Base-by-base conservation (phyloP, 2,888 invertebrate genomes). In the Macaria notata region DNA sequence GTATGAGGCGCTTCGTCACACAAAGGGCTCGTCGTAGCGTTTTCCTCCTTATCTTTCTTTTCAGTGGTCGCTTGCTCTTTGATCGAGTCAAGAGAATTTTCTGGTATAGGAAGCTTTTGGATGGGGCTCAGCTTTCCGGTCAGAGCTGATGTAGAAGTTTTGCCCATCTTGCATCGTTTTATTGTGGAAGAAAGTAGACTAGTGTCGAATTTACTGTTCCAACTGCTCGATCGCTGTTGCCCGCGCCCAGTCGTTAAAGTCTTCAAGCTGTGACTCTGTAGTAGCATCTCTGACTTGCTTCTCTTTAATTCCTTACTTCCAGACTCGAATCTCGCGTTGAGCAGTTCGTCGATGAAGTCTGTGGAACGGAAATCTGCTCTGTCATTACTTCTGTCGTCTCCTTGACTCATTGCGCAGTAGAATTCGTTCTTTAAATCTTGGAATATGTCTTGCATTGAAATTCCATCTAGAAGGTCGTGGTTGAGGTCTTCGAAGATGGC, bases 401-500 rank as follows among this genome's bases (percentile, higher is more conserved):
- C 79, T 65, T 92, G 91, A 54, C 79, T 78, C 69, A 89, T 84
- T 44, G 81, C 83, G 52, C 88, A 91, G 64, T 94, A 93, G 53
- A 88, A 88, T 68, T 94, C 94, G 61, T 91, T 92, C 73, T 93
- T 94, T 55, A 94, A 87, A 73, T 95, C 95, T 9, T 95, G 95
- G 70, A 96, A 96, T 69, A 96, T 96, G 74, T 97, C 96, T 83
- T 96, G 95, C 94, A 96, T 95, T 2, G 96, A 96, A 73, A 96
- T 96, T 7, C 96, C 96, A 78, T 97, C 96, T 31, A 96, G 84
- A 53, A 96, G 88, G 76, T 96, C 96, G 71, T 96, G 96, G 31
- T 96, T 96, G 31, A 97, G 84, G 76, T 97, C 97, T 88, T 96
- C 95, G 71, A 96, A 95, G 76, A 97, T 96, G 7, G 96, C 96